Percentiles rank a stretch among this genome's conserved stretches.
These are phyloP conservation scores for Nomada lathburiana DNA, from an alignment of 2,888 invertebrate species.

Conservation along the genomic window DNA sequence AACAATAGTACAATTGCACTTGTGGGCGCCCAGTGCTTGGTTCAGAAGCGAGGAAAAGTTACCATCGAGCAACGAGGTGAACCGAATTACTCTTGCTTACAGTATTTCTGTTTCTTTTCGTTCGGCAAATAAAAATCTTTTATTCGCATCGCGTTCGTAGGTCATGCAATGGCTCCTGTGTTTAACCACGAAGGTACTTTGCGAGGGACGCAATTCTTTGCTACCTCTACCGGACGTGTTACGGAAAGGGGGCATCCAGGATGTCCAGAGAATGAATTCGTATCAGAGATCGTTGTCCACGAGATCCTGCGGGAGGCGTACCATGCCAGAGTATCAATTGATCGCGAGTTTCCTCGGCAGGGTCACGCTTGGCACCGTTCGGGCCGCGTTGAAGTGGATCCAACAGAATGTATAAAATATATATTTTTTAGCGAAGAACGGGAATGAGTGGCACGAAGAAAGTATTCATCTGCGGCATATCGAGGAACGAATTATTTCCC, in stretches of 20 bases:
- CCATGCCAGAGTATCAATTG: slow-evolving; percentile 90
- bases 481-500: background rate
- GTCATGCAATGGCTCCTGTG: slow-evolving; percentile 91
- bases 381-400: slow-evolving; percentile 88
- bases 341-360: slow-evolving; percentile 89
- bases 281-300: slow-evolving; percentile 74
- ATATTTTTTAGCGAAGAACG: background rate
- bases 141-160: slow-evolving; percentile 80
- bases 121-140: background rate
- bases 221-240: slow-evolving; percentile 41
- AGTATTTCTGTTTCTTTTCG: slow-evolving; percentile 79
- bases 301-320: slow-evolving; percentile 85
- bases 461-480: slow-evolving; percentile 29
- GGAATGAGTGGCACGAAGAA: slow-evolving; percentile 5
- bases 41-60: slow-evolving; percentile 85
- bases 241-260: background rate
- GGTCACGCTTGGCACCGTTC: slow-evolving; percentile 87
- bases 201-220: slow-evolving; percentile 85
- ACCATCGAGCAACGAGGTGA: slow-evolving; percentile 87
- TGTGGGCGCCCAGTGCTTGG: slow-evolving; percentile 92
- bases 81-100: too few species aligned
- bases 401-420: slow-evolving; percentile 81
- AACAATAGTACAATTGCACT: slow-evolving; percentile 89
- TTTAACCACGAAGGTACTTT: slow-evolving; percentile 90
- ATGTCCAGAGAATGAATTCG: slow-evolving; percentile 28